These are phyloP conservation scores for Scaptomyza pallida DNA, from an alignment of 1,140 invertebrate species.

Conservation along the genomic window DNA sequence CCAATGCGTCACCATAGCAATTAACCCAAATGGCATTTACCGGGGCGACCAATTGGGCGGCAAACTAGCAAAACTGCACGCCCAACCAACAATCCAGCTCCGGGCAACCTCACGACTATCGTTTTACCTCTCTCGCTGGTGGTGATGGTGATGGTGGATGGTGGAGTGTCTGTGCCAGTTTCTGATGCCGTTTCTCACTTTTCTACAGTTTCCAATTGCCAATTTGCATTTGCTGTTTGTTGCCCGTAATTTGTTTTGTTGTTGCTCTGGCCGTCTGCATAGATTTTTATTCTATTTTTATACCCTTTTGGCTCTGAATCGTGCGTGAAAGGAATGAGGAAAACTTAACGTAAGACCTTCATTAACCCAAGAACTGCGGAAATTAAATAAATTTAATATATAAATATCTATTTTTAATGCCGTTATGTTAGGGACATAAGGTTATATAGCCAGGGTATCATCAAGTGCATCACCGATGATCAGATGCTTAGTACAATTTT, in stretches of 20 bases:
- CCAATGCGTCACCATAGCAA: conserved; percentile 62
- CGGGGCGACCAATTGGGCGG: conserved; percentile 50
- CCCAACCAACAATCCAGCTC: conserved; percentile 20
- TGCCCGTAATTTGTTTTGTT: conserved; percentile 11
- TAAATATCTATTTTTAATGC: too few relatives aligned
- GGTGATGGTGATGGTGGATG: conserved; percentile 7
- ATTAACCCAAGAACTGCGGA: background rate
- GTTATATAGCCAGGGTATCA: conserved; percentile 30
- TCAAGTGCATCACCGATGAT: background rate
- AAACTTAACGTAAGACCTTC: background rate
- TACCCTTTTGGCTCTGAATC: conserved; percentile 11
- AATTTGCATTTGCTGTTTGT: conserved; percentile 59
- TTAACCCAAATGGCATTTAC: conserved; percentile 73
- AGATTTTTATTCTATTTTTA: conserved; percentile 1
- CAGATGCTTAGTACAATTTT: background rate
- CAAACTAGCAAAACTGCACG: conserved; percentile 45
- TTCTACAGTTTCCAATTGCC: conserved; percentile 30
- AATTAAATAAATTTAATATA: background rate
- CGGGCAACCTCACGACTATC: conserved; percentile 63
- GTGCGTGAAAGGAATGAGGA: background rate
- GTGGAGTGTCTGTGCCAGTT: conserved; percentile 52
- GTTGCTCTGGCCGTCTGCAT: background rate
- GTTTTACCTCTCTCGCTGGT: conserved; percentile 41
- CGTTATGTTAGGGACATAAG: too few relatives aligned
- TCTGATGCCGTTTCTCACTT: conserved; percentile 30